Conservation (phyloP, 1,140 invertebrate genomes). For the Calephelis nemesis region DNA sequence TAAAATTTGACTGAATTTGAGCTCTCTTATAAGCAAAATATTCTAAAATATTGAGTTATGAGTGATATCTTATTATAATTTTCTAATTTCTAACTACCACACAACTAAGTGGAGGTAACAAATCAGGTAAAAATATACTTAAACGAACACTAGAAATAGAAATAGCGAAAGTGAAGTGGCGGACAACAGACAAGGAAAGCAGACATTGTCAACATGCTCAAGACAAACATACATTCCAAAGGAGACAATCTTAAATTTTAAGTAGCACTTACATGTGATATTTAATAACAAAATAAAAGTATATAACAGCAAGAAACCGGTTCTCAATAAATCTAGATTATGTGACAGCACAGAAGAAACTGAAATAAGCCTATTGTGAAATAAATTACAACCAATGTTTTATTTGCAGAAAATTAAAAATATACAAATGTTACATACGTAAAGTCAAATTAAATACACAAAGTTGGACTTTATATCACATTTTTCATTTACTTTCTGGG, state of each 20-base stretch:
- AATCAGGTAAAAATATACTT: background rate
- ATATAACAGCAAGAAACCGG: too few relatives aligned
- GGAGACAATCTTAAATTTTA: conserved; percentile 25
- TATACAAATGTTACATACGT: background rate
- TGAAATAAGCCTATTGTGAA: too few relatives aligned
- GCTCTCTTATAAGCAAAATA: too few relatives aligned
- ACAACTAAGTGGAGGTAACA: conserved; percentile 2
- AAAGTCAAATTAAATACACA: background rate
- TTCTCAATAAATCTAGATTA: too few relatives aligned
- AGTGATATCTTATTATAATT: background rate
- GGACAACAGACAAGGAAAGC: conserved; percentile 12
- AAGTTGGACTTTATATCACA: too few relatives aligned
- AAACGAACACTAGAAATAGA: conserved; percentile 9
- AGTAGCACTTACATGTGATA: conserved; percentile 4
- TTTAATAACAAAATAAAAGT: background rate
- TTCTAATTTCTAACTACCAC: conserved; percentile 7
- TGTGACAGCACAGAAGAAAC: too few relatives aligned
- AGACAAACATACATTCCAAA: background rate
- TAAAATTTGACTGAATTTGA: too few relatives aligned
- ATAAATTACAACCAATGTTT: too few relatives aligned
- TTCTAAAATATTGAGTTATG: too few relatives aligned
- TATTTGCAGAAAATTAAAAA: background rate
- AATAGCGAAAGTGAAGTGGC: conserved; percentile 11
- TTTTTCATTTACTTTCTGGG: too few relatives aligned
- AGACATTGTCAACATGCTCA: conserved; percentile 11